Evolutionary conservation across 2,888 invertebrate species (phyloP).

Genomic region (Trimorus sp.): DNA sequence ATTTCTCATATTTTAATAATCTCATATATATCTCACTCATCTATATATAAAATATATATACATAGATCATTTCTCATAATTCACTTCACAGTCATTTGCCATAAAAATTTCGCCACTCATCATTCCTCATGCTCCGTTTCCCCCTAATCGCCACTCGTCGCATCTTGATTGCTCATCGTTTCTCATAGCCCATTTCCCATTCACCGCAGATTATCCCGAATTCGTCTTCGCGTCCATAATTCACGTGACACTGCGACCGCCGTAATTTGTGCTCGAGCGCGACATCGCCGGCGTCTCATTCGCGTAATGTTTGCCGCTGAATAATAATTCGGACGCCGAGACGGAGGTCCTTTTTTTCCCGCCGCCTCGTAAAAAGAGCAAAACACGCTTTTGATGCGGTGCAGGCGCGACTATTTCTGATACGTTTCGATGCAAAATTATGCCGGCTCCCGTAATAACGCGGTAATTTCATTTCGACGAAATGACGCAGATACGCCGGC

Average conservation of each 20-base stretch:
- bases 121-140: no score
- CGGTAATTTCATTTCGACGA: constrained; percentile 39
- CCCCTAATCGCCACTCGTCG: no score
- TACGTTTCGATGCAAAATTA: constrained; percentile 37
- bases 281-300: constrained; percentile 2
- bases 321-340: constrained; percentile 18
- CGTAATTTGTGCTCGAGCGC: background rate
- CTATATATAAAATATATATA: no score
- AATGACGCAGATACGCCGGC: constrained; percentile 33
- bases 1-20: no score
- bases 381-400: constrained; percentile 11
- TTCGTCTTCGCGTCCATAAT: background rate
- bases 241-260: background rate
- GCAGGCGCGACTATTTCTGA: constrained; percentile 1
- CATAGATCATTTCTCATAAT: no score
- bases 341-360: constrained; percentile 2
- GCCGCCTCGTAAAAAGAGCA: constrained; percentile 31
- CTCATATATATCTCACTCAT: no score
- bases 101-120: no score
- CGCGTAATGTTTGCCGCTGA: constrained; percentile 13
- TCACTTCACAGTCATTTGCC: no score
- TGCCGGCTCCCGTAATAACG: constrained; percentile 23
- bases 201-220: background rate
- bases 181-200: background rate
- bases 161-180: background rate